Evolutionary conservation across 2,797 vertebrate species (phyloP), one percentile per base, ranked within the genome.

Genomic region (Adelosebastes latens): DNA sequence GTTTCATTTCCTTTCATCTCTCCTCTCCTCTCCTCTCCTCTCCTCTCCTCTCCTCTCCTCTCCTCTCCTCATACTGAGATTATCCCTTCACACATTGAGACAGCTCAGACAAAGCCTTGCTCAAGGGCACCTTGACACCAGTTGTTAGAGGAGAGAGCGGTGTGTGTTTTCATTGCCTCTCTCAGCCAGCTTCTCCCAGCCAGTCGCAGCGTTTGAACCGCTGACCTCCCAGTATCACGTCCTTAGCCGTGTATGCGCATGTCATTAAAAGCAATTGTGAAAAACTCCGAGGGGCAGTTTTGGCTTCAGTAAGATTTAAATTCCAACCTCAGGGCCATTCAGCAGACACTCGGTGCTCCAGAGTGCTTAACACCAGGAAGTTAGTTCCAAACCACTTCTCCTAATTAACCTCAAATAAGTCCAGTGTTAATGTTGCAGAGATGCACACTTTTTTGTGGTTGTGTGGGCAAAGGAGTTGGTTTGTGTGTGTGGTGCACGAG

Each of bases 371-470:
- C 86, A 90, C 85, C 64, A 82, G 71, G 75, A 93, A 91, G 90
- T 93, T 93, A 91, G 90, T 92, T 91, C 88, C 89, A 87, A 92
- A 87, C 82, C 89, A 89, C 90, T 93, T 91, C 88, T 91, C 70
- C 88, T 93, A 91, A 94, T 94, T 93, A 93, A 93, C 89, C 92
- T 93, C 90, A 86, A 84, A 87, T 88, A 91, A 88, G 80, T 90
- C 79, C 76, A 69, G 80, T 87, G 86, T 87, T 92, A 89, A 90
- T 88, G 87, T 91, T 86, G 91, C 86, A 86, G 85, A 72, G 77
- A 84, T 82, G 83, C 84, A 81, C 66, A 78, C 77, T 90, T 88
- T 87, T 88, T 75, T 80, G 82, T 75, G 80, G 60, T 61, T 39
- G 75, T 82, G 76, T 81, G 67, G 63, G 61, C 46, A 70, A 31